phyloP scores from a whole-genome alignment of 37 sponge, comb jelly and placozoan species.

The Ephydatia muelleri region DNA sequence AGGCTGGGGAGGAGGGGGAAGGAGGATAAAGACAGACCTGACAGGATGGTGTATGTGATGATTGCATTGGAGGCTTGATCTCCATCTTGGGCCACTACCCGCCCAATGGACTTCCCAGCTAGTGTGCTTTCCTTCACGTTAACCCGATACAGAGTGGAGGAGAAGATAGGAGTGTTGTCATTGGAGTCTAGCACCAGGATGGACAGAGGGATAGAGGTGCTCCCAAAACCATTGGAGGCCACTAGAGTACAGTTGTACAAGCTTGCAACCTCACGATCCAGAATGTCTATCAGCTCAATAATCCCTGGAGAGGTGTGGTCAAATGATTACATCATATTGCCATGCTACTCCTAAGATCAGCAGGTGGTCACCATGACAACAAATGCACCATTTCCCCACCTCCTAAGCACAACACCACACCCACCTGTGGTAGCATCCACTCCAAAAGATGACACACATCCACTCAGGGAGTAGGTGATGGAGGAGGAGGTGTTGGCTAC shows the following conservation, averaged over 20 bases:
- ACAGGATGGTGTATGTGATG: slow-evolving; percentile 7
- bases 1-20: background rate
- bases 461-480: background rate
- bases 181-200: slow-evolving; percentile 32
- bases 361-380: background rate
- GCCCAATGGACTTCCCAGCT: background rate
- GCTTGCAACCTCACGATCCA: slow-evolving; percentile 5
- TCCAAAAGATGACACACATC: background rate
- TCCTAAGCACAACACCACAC: background rate
- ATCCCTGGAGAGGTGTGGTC: background rate
- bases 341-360: background rate
- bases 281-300: background rate
- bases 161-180: slow-evolving; percentile 7
- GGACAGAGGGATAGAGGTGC: background rate
- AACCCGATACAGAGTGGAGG: background rate
- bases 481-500: background rate
- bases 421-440: background rate
- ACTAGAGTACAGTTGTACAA: background rate
- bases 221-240: background rate
- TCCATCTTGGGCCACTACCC: background rate
- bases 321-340: background rate
- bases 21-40: background rate
- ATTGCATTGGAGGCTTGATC: background rate
- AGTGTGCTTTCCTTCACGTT: background rate
- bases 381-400: background rate